Base-by-base conservation (phyloP, 2,113 vertebrate species). In the Dryoscopus gambensis region DNA sequence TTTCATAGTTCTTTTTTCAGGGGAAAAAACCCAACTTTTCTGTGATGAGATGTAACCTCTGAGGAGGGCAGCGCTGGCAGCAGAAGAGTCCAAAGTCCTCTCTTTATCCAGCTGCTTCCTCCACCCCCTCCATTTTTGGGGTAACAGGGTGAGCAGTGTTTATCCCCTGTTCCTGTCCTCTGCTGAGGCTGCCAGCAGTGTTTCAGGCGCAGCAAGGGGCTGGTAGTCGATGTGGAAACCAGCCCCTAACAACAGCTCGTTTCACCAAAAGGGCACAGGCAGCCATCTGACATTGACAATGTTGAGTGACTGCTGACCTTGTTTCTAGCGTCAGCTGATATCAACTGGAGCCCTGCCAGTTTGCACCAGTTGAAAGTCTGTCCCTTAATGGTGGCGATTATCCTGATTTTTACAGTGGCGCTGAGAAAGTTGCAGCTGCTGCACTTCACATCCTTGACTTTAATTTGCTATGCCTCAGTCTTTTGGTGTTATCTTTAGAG, bases 261-360 rank as follows among this genome's bases (percentile, higher is more conserved):
- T 96, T 97, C 93, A 96, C 76, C 70, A 22, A 89, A 89, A 65
- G 78, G 76, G 60, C 92, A 75, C 88, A 75, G 88, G 76, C 92
- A 5, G 39, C 60, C 67, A 12, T 95, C 92, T 96, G 93, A 96
- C 49, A 33, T 75, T 90, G 96, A 86, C 53, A 17, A 35, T 3
- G 35, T 78, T 95, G 90, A 90, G 90, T 94, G 92, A 96, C 88
- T 94, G 92, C 93, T 95, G 92, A 95, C 90, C 93, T 93, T 96
- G 93, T 96, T 94, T 93, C 63, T 92, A 78, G 74, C 2, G 0
- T 95, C 96, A 97, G 93, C 95, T 97, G 96, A 88, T 95, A 84
- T 1, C 82, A 42, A 4, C 85, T 90, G 95, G 93, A 96, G 76
- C 44, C 62, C 68, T 91, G 96, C 92, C 96, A 94, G 86, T 93